These are phyloP conservation scores for Pantherophis guttatus DNA, from an alignment of 2,113 vertebrate species.

Conservation along the genomic window DNA sequence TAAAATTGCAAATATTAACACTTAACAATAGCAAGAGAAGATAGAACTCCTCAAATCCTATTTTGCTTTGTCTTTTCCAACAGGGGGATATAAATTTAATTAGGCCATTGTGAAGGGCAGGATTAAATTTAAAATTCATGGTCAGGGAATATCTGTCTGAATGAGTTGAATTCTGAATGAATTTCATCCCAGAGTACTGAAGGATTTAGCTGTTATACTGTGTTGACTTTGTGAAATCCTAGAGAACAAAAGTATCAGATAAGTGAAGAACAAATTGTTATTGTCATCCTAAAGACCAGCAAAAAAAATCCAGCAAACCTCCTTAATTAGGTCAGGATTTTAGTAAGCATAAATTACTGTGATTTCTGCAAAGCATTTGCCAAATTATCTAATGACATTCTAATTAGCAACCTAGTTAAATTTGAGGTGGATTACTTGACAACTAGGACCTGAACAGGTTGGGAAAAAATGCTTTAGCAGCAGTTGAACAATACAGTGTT, in stretches of 20 bases:
- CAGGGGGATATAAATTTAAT: neutral
- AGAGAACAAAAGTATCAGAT: neutral
- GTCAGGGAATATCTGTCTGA: neutral
- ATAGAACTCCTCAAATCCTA: neutral
- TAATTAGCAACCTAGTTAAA: neutral
- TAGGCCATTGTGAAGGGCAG: neutral
- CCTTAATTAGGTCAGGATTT: neutral
- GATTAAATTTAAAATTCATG: neutral
- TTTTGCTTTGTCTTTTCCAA: neutral
- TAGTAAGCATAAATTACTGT: neutral
- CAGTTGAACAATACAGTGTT: neutral
- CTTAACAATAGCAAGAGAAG: neutral
- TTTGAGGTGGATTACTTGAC: neutral
- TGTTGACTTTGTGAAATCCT: neutral
- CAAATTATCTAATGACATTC: neutral
- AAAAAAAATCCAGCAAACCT: neutral
- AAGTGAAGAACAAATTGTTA: neutral
- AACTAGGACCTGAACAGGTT: neutral
- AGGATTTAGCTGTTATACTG: neutral
- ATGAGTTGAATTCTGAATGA: neutral
- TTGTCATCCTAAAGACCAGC: neutral
- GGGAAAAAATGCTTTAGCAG: neutral
- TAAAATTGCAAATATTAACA: neutral
- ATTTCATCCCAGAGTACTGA: neutral
- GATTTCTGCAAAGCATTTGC: neutral